Percentiles rank a stretch among this genome's conserved stretches.
These are phyloP conservation scores for Aspidoscelis tigris DNA, from an alignment of 2,113 vertebrate species.

Conservation along the genomic window DNA sequence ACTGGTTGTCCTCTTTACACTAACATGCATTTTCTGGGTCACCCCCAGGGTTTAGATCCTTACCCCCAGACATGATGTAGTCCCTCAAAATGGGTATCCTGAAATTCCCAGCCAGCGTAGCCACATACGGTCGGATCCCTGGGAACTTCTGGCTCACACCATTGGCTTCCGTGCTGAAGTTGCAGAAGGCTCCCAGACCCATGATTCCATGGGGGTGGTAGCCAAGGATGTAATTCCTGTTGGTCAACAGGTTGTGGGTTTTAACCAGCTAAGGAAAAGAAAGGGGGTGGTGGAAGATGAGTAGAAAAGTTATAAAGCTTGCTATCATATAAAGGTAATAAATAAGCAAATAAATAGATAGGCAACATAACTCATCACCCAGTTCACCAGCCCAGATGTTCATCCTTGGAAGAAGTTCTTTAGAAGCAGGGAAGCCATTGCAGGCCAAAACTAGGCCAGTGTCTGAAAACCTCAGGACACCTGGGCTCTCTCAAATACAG, in stretches of 20 bases:
- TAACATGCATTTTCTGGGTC: no score
- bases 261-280: conserved; percentile 86
- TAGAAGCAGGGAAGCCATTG: no score
- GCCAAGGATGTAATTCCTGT: conserved; percentile 94
- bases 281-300: conserved; percentile 4
- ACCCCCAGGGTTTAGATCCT: conserved; percentile 44
- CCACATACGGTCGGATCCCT: conserved; percentile 90
- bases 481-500: no score
- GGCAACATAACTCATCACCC: no score
- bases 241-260: conserved; percentile 91
- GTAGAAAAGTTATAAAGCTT: background rate
- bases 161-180: conserved; percentile 95
- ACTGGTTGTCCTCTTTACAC: no score
- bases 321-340: no score
- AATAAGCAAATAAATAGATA: no score
- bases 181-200: conserved; percentile 94
- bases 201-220: conserved; percentile 98
- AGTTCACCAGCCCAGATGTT: no score
- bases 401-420: no score
- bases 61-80: conserved; percentile 97
- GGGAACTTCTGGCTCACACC: conserved; percentile 95
- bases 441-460: no score
- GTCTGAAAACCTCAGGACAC: no score
- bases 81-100: conserved; percentile 91
- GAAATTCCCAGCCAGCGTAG: conserved; percentile 95